Evolutionary conservation across 2,797 vertebrate species (phyloP), one percentile per base, ranked within the genome.

Genomic region (Sebastes hubbsi): DNA sequence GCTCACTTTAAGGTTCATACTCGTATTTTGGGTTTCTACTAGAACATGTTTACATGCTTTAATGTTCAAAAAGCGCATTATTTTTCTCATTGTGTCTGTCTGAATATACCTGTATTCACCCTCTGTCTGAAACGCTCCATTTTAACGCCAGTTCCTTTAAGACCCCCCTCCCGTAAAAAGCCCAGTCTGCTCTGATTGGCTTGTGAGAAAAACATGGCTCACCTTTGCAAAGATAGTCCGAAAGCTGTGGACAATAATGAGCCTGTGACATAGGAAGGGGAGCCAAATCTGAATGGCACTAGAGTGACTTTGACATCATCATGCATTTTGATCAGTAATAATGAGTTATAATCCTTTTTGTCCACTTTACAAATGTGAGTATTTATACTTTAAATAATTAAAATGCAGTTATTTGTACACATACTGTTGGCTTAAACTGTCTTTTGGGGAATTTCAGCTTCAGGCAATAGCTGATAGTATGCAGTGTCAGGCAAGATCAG

Each of bases 401-500:
- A 66, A 67, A 54, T 4, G 0, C 22, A 20, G 18, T 52, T 59
- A 27, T 73, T 49, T 42, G 20, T 52, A 11, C 2, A 42, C 5
- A 24, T 14, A 13, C 36, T 20, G 59, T 55, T 75, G 38, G 4
- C 18, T 42, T 66, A 49, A 32, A 34, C 7, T 5, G 32, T 30
- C 32, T 66, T 20, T 59, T 56, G 61, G 25, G 25, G 18, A 64
- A 16, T 61, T 67, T 24, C 22, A n/a, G 42, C 34, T 42, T 18
- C 30, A 66, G 52, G 64, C 52, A 76, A 27, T 2, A 49, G 34
- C 66, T 61, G 56, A 64, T 58, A 9, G 42, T 77, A 20, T 73
- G 58, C 58, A 59, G 59, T 61, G 78, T 85, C 83, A 77, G 64
- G 32, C 42, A 69, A 59, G 75, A 83, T 82, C 75, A 80, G 61